A percentile compares a stretch with the other conserved stretches of the same genome.
Conservation (phyloP, 2,797 vertebrate genomes). For the Echiichthys vipera region DNA sequence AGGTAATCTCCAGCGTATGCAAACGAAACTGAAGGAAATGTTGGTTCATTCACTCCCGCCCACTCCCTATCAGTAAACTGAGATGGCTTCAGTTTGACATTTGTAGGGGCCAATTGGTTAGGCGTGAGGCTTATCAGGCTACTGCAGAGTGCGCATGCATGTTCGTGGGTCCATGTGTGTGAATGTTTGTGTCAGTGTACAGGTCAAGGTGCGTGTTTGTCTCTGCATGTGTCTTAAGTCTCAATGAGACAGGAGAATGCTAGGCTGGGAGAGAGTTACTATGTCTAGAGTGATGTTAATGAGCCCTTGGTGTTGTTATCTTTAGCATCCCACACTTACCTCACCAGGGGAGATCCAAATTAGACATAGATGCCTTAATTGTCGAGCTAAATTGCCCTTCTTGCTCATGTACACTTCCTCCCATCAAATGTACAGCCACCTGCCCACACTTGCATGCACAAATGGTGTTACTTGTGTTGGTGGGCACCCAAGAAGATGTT, state of each 20-base stretch:
- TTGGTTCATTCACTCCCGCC: conserved; percentile 55
- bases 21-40: conserved; percentile 62
- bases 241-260: conserved; percentile 43
- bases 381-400: conserved; percentile 66
- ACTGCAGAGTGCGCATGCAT: conserved; percentile 41
- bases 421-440: conserved; percentile 36
- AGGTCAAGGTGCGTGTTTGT: conserved; percentile 37
- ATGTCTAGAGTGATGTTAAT: conserved; percentile 75
- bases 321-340: conserved; percentile 68
- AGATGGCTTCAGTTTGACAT: conserved; percentile 73
- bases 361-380: conserved; percentile 64
- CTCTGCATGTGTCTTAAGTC: conserved; percentile 34
- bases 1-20: conserved; percentile 59
- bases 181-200: conserved; percentile 9
- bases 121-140: conserved; percentile 71
- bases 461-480: conserved; percentile 14
- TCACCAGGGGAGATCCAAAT: conserved; percentile 72
- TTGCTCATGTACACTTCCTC: conserved; percentile 54
- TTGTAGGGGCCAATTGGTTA: conserved; percentile 74
- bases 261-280: conserved; percentile 27
- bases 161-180: conserved; percentile 28
- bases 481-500: neutral
- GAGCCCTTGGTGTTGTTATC: conserved; percentile 73
- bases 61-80: conserved; percentile 60
- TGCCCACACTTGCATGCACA: conserved; percentile 37